Evolutionary conservation across 2,797 vertebrate species (phyloP).

Genomic region (Champsocephalus gunnari): DNA sequence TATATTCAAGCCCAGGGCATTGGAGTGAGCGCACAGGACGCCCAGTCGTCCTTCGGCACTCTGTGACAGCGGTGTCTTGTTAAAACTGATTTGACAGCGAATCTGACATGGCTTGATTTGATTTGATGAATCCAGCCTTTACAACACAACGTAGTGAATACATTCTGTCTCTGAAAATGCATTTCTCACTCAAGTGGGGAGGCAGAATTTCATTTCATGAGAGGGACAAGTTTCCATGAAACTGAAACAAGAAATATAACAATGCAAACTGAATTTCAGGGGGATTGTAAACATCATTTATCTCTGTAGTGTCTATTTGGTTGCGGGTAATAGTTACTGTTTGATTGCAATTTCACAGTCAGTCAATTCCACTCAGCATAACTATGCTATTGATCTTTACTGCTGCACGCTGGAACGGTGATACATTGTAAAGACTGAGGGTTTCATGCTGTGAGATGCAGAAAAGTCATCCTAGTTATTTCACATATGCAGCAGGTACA

Average conservation of each 20-base stretch:
- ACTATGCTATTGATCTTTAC: slow-evolving; percentile 78
- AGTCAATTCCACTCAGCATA: slow-evolving; percentile 77
- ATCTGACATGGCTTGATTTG: slow-evolving; percentile 34
- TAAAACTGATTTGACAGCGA: slow-evolving; percentile 39
- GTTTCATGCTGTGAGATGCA: slow-evolving; percentile 47
- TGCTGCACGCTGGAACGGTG: slow-evolving; percentile 58
- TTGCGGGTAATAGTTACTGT: slow-evolving; percentile 72
- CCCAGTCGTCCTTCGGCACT: slow-evolving; percentile 5
- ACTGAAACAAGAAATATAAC: slow-evolving; percentile 60
- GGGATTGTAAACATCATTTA: slow-evolving; percentile 76
- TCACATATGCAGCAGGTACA: not conserved
- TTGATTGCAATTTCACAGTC: slow-evolving; percentile 83
- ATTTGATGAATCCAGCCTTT: slow-evolving; percentile 29
- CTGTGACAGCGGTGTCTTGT: slow-evolving; percentile 27
- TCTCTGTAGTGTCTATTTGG: slow-evolving; percentile 72
- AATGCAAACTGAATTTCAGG: slow-evolving; percentile 65
- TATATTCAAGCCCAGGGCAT: slow-evolving; percentile 1
- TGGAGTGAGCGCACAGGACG: slow-evolving; percentile 2
- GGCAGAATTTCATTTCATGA: slow-evolving; percentile 55
- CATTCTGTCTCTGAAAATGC: slow-evolving; percentile 42
- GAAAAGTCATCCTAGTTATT: slow-evolving; percentile 31
- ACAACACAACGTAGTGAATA: slow-evolving; percentile 22
- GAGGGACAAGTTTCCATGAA: slow-evolving; percentile 41
- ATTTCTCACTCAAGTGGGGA: slow-evolving; percentile 28
- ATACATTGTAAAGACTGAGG: slow-evolving; percentile 66